Evolutionary conservation across 2,888 invertebrate genomes (phyloP), one percentile per base, ranked within the genome.

Genomic region (Orthosia cruda): DNA sequence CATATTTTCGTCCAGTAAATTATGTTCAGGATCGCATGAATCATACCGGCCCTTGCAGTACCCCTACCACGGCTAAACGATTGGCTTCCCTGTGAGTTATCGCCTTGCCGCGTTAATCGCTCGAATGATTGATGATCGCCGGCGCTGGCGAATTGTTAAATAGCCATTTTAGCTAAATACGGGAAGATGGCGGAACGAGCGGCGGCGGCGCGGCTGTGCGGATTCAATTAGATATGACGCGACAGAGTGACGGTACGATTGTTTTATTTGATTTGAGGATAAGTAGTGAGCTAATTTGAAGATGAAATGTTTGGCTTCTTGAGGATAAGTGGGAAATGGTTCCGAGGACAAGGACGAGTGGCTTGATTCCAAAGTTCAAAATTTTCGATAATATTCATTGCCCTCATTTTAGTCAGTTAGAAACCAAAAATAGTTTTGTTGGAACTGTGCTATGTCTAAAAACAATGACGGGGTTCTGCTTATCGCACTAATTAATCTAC

Each of bases 101-200:
- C 80, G 84, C 81, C 72, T 63, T 72, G 63, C 78, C 65, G 73
- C 86, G 81, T 83, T 87, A 88, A 85, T 87, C 85, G 87, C 77
- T 78, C 57, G 52, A 61, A 84, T 87, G 87, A 87, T 87, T 87
- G 87, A 88, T 87, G 80, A 75, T 77, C 77, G 59, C 81, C 76
- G 80, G 86, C 80, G 76, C 82, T 72, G 74, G 76, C 70, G 77
- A 85, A 87, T 83, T 89, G 88, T 90, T 89, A 88, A 90, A 91
- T 88, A 90, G 82, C 86, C 87, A 89, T 90, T 91, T 89, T 77
- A 84, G 83, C 87, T 89, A 89, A 91, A 88, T 88, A 88, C 83
- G 71, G 71, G 83, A 84, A 85, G 87, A 89, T 82, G 86, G 78
- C 74, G 79, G 82, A 40, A 0, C 40, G 40, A 9, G 4, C 4